Evolutionary conservation across 37 sponge, comb jelly and placozoan genomes (phyloP), one percentile per base, ranked within the genome.

Genomic region (Halichondria panicea): DNA sequence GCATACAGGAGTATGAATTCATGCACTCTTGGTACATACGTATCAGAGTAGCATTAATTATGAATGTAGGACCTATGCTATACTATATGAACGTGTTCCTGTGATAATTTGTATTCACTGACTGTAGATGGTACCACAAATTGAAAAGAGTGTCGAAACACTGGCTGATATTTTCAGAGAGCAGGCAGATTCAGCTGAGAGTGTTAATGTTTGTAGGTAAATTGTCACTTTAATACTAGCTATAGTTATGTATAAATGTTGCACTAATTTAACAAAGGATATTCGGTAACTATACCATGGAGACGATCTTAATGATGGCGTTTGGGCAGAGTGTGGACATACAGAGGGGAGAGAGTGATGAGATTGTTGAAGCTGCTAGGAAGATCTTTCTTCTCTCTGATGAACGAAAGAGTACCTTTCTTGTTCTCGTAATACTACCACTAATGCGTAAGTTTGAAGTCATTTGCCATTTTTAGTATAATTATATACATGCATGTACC

Each of bases 261-360:
- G n/a, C n/a, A n/a, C 45, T 4, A n/a, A 18, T 63, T n/a, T n/a
- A 1, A 25, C 30, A 6, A 33, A 80, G 80, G 7, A 8, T 66
- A 28, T 84, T 43, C 43, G 44, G 55, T 2, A 38, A 54, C 18
- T 70, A 62, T 41, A 70, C 77, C 1, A 67, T 84, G 71, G 84
- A 84, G 63, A 53, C 75, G 6, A 75, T 84, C 21, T 22, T 84
- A 57, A 77, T 71, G 13, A 68, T 63, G 21, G 84, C 77, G 27
- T 84, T 84, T 68, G 76, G 84, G 11, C 70, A 64, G 3, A 45
- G 58, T 11, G 52, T 75, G 37, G 35, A 68, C 24, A 34, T 69
- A 7, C 60, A 66, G 35, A 55, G 53, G 6, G 76, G 84, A 34
- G 36, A 68, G 8, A 62, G 34, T 28, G 63, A 77, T 62, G 33